Evolutionary conservation across 2,888 invertebrate genomes (phyloP).

Genomic region (Rapana venosa): DNA sequence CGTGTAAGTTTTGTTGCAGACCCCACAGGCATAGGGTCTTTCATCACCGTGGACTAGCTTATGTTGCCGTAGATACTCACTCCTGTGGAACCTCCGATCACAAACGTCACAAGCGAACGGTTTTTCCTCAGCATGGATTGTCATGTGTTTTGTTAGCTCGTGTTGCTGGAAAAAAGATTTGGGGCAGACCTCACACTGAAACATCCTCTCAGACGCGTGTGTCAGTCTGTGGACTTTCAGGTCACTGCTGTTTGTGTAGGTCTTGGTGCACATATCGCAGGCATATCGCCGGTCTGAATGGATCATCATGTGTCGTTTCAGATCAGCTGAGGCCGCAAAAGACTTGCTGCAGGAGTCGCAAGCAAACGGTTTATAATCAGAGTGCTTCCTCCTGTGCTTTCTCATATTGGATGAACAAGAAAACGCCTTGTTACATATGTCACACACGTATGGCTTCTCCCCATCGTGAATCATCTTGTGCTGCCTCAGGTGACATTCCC

Average conservation of each 20-base stretch:
- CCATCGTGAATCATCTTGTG: conserved; percentile 11
- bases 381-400: background rate
- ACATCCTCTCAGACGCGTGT: background rate
- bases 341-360: background rate
- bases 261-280: background rate
- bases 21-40: background rate
- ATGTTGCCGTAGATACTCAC: background rate
- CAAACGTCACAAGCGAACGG: background rate
- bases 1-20: background rate
- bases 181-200: too few relatives aligned
- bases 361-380: conserved; percentile 1
- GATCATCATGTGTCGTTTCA: background rate
- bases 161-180: too few relatives aligned
- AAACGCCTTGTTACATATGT: background rate
- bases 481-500: background rate
- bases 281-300: background rate
- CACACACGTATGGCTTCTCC: background rate
- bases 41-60: background rate
- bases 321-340: background rate
- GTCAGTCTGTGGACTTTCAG: background rate
- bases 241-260: background rate
- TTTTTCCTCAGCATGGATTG: background rate
- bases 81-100: background rate
- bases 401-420: background rate
- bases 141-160: too few relatives aligned